phyloP scores from a whole-genome alignment of 2,797 vertebrate genomes.

The Brotula barbata region DNA sequence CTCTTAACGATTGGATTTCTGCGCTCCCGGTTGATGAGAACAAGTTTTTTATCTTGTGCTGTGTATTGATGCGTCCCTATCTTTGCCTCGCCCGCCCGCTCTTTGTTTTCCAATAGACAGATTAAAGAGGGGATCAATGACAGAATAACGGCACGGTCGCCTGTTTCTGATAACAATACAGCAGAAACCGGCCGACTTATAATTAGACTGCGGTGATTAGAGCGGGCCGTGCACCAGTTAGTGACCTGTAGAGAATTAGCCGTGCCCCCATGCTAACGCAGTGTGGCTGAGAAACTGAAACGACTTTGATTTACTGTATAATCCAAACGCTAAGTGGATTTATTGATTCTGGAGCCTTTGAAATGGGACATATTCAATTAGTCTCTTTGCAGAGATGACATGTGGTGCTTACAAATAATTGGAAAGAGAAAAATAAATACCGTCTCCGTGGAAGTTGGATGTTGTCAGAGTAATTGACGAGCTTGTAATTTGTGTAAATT shows the following conservation, averaged over 20 bases:
- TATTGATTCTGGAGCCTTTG: constrained; percentile 51
- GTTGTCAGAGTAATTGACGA: constrained; percentile 26
- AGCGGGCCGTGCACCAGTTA: neutral
- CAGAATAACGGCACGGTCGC: constrained; percentile 35
- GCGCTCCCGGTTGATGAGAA: constrained; percentile 25
- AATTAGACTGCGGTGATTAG: constrained; percentile 28
- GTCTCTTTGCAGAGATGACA: constrained; percentile 43
- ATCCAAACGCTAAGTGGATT: constrained; percentile 55
- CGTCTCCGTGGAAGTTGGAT: constrained; percentile 23
- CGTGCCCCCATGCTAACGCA: constrained; percentile 2
- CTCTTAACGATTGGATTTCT: constrained; percentile 35
- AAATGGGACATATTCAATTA: constrained; percentile 67
- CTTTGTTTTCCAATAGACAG: constrained; percentile 57
- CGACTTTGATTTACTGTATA: constrained; percentile 53
- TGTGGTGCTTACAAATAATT: constrained; percentile 28
- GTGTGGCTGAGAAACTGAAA: constrained; percentile 11
- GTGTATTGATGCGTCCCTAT: constrained; percentile 40
- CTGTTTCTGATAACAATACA: constrained; percentile 42
- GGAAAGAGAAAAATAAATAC: constrained; percentile 25
- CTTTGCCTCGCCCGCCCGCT: constrained; percentile 51
- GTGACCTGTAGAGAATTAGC: constrained; percentile 11
- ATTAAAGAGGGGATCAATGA: constrained; percentile 59
- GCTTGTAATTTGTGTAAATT: constrained; percentile 26
- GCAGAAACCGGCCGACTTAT: constrained; percentile 33
- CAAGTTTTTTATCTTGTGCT: constrained; percentile 25